phyloP scores from a whole-genome alignment of 2,797 vertebrate genomes.

The Gambusia yucatana region DNA sequence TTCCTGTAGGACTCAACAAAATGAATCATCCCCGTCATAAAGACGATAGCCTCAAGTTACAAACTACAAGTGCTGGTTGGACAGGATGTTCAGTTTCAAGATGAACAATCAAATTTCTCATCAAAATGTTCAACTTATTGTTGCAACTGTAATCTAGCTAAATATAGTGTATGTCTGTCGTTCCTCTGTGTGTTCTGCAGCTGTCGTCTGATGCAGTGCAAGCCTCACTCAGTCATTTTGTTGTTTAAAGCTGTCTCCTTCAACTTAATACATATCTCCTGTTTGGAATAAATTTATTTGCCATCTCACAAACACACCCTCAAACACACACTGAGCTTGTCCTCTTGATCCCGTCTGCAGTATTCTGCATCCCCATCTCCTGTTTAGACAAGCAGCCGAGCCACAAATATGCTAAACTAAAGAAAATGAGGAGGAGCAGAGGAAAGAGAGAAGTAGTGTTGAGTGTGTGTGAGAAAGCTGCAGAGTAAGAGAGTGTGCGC shows the following conservation, averaged over 20 bases:
- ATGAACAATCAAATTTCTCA: not conserved
- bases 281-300: constrained; percentile 54
- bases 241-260: constrained; percentile 50
- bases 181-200: constrained; percentile 18
- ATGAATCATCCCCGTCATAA: not conserved
- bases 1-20: not conserved
- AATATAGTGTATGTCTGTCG: constrained; percentile 7
- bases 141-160: constrained; percentile 22
- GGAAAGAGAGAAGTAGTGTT: constrained; percentile 50
- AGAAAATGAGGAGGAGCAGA: constrained; percentile 47
- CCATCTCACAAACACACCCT: constrained; percentile 32
- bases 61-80: not conserved
- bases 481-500: constrained; percentile 20
- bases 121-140: constrained; percentile 10
- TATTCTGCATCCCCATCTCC: constrained; percentile 78
- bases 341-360: constrained; percentile 72
- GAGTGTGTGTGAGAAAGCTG: constrained; percentile 29
- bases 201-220: constrained; percentile 37
- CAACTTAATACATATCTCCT: constrained; percentile 56
- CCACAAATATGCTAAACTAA: constrained; percentile 81
- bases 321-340: constrained; percentile 51
- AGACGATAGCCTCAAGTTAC: not conserved
- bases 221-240: constrained; percentile 48
- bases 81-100: not conserved
- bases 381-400: constrained; percentile 78